Percentiles rank a stretch among this genome's conserved stretches.
These are phyloP conservation scores for Copidosoma floridanum DNA, from an alignment of 1,140 invertebrate species.

Conservation along the genomic window DNA sequence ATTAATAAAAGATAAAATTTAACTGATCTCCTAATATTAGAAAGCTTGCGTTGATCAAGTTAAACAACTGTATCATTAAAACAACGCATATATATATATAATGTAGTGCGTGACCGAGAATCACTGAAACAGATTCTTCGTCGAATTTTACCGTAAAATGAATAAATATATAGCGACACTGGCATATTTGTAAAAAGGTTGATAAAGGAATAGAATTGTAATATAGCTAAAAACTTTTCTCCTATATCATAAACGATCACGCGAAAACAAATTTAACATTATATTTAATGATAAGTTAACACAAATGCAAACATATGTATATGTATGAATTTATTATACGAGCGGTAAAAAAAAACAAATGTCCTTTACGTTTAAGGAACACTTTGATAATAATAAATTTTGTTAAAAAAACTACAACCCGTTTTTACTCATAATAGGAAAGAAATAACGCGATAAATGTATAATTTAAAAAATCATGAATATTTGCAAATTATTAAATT, in stretches of 20 bases:
- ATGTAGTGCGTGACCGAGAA: slow-evolving; percentile 12
- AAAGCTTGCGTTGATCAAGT: slow-evolving; percentile 11
- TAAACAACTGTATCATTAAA: slow-evolving; percentile 9
- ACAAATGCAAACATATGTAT: slow-evolving; percentile 27
- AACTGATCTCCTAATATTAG: no score
- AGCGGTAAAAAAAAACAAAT: slow-evolving; percentile 7
- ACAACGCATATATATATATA: slow-evolving; percentile 14
- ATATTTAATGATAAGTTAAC: slow-evolving; percentile 16
- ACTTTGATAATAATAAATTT: slow-evolving; percentile 2
- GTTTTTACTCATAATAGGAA: background rate
- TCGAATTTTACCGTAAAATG: slow-evolving; percentile 10
- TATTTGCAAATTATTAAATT: slow-evolving; percentile 34
- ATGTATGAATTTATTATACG: slow-evolving; percentile 19
- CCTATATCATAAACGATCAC: slow-evolving; percentile 22
- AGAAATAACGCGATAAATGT: slow-evolving; percentile 21
- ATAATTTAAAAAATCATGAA: slow-evolving; percentile 21
- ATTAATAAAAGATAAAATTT: slow-evolving; percentile 3
- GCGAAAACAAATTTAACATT: slow-evolving; percentile 22
- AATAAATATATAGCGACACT: slow-evolving; percentile 10
- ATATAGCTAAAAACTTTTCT: slow-evolving; percentile 13
- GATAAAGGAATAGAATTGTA: slow-evolving; percentile 20
- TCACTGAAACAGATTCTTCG: slow-evolving; percentile 24
- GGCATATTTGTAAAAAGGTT: slow-evolving; percentile 30
- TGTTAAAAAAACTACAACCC: background rate
- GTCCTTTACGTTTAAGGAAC: slow-evolving; percentile 17